A percentile compares a stretch with the other conserved stretches of the same genome.
These are phyloP conservation scores for Sebastes hubbsi DNA, from an alignment of 2,797 vertebrate species.

Conservation along the genomic window DNA sequence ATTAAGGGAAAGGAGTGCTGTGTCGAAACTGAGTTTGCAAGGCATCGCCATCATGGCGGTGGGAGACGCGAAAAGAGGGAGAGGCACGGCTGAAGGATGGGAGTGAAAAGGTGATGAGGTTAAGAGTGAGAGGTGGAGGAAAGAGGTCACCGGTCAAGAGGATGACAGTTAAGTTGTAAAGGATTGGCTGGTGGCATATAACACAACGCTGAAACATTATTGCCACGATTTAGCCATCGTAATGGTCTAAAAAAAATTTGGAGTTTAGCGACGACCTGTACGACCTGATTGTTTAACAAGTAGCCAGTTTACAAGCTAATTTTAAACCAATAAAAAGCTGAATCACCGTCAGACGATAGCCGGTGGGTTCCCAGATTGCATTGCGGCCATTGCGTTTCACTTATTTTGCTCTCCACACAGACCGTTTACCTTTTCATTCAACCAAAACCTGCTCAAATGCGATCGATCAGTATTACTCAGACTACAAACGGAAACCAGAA, in stretches of 20 bases:
- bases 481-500: too few relatives aligned
- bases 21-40: constrained; percentile 50
- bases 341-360: too few relatives aligned
- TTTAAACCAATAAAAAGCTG: too few relatives aligned
- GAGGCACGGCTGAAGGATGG: neutral
- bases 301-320: too few relatives aligned
- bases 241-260: neutral
- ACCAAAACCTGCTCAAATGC: too few relatives aligned
- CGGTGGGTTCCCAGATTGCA: too few relatives aligned
- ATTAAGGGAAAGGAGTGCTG: constrained; percentile 53
- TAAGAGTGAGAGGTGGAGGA: neutral
- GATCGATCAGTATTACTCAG: too few relatives aligned
- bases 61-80: neutral
- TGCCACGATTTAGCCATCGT: neutral
- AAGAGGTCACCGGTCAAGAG: neutral
- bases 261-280: too few relatives aligned
- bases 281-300: too few relatives aligned
- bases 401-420: too few relatives aligned
- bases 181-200: neutral
- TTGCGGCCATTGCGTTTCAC: too few relatives aligned
- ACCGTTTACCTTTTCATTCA: too few relatives aligned
- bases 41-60: neutral
- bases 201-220: neutral
- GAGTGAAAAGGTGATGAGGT: constrained; percentile 7
- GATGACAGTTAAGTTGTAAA: neutral